Conservation (phyloP, 2,113 vertebrate species). For the Pheucticus melanocephalus region DNA sequence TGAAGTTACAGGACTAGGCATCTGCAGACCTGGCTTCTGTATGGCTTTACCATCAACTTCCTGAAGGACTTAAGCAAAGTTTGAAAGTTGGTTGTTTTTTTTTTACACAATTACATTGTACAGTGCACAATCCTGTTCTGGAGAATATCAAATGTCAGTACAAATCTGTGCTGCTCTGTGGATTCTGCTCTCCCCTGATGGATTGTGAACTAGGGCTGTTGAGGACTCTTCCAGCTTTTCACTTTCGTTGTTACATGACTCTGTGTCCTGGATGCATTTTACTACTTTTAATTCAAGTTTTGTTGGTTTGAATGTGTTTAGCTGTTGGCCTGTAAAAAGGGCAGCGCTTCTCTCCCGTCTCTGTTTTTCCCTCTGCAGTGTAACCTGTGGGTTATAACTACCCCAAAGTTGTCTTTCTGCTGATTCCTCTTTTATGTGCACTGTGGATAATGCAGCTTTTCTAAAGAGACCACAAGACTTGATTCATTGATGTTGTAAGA, state of each 20-base stretch:
- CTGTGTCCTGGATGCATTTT: neutral
- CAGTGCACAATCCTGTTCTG: neutral
- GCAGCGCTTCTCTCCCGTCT: neutral
- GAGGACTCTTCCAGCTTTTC: neutral
- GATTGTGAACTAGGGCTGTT: neutral
- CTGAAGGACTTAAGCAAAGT: neutral
- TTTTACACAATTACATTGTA: neutral
- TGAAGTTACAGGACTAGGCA: neutral
- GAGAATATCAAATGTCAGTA: neutral
- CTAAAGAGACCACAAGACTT: conserved; percentile 27
- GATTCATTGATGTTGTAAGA: conserved; percentile 49
- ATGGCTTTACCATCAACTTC: neutral
- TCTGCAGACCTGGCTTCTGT: neutral
- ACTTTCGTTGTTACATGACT: neutral
- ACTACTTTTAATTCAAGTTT: neutral
- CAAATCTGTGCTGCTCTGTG: neutral
- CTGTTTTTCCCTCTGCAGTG: neutral
- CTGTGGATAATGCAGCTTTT: conserved; percentile 21
- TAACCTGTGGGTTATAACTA: neutral
- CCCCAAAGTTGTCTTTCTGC: neutral
- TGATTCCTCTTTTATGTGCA: conserved; percentile 2
- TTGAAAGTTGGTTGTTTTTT: neutral
- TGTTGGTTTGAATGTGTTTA: neutral
- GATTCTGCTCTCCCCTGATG: neutral
- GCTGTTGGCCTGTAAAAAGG: neutral